phyloP scores from a whole-genome alignment of 2,888 invertebrate species.

The Dendrolimus houi region DNA sequence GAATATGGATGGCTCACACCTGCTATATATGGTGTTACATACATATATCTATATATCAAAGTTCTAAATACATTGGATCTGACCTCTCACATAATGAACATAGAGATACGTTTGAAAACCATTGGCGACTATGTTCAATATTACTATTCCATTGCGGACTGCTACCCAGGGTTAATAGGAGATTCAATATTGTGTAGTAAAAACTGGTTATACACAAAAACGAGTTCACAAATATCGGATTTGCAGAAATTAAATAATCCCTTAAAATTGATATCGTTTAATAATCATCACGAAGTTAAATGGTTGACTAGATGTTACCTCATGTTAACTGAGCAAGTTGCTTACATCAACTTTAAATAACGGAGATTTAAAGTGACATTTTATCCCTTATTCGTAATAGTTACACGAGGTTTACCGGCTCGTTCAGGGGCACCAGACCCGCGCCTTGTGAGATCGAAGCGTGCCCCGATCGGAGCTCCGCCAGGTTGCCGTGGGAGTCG shows the following conservation, averaged over 20 bases:
- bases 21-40: constrained; percentile 27
- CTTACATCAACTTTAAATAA: constrained; percentile 31
- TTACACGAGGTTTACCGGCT: too few relatives aligned
- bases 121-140: constrained; percentile 33
- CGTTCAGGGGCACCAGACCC: too few relatives aligned
- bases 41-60: constrained; percentile 47
- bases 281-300: constrained; percentile 23
- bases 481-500: too few relatives aligned
- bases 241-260: constrained; percentile 3
- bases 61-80: constrained; percentile 46
- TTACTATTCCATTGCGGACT: constrained; percentile 20
- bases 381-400: too few relatives aligned
- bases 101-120: constrained; percentile 36
- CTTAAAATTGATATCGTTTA: constrained; percentile 8
- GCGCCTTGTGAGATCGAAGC: too few relatives aligned
- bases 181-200: constrained; percentile 26
- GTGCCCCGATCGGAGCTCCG: too few relatives aligned
- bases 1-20: constrained; percentile 31
- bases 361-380: too few relatives aligned
- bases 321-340: constrained; percentile 44
- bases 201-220: constrained; percentile 30
- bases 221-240: constrained; percentile 6
- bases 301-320: constrained; percentile 44
- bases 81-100: constrained; percentile 41
- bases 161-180: constrained; percentile 12